Evolutionary conservation across 1,140 invertebrate species (phyloP), one percentile per base, ranked within the genome.

Genomic region (Hirudo medicinalis): DNA sequence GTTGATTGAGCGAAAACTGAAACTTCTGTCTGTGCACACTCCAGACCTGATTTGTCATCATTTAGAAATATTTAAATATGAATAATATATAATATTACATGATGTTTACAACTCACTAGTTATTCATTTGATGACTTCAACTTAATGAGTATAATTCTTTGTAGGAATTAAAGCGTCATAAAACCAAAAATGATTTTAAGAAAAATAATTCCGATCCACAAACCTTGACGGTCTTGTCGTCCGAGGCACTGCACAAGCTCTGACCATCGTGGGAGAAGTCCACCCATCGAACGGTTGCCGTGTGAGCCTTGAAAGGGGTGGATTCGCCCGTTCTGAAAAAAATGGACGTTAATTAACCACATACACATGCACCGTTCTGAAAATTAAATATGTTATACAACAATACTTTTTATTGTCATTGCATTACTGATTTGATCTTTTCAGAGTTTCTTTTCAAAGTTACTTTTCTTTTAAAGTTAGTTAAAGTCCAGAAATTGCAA

Each of bases 141-240:
- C 1, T 49, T 49, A 49, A 15, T 49, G 0, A 49, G 15, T 13
- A 49, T 49, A 15, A 49, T 49, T 13, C 32, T 36, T 36, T 36
- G 32, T 6, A 3, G 32, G 6, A 36, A 36, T 36, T 36, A 3
- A 36, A 36, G 32, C 32, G 6, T 36, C 32, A 36, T 36, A 22
- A 25, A 63, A 63, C 3, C 13, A 63, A 15, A 63, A 63, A 63
- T 63, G 11, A 11, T 25, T 63, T n/a, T 22, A 4, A 1, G 1
- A 63, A n/a, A 0, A 63, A 63, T 25, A n/a, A 6, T n/a, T 63
- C 8, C 11, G 15, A 63, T 25, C 29, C 17, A 54, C 36, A n/a
- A 74, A 82, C 77, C 90, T 94, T 73, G 22, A 92, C 81, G 69
- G 87, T 87, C 85, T 94, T 94, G 77, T 94, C 92, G 84, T 93